Percentiles rank a stretch among this genome's conserved stretches.
Evolutionary conservation across 2,113 vertebrate species (phyloP).

Genomic region (Amblyopsis rosae): DNA sequence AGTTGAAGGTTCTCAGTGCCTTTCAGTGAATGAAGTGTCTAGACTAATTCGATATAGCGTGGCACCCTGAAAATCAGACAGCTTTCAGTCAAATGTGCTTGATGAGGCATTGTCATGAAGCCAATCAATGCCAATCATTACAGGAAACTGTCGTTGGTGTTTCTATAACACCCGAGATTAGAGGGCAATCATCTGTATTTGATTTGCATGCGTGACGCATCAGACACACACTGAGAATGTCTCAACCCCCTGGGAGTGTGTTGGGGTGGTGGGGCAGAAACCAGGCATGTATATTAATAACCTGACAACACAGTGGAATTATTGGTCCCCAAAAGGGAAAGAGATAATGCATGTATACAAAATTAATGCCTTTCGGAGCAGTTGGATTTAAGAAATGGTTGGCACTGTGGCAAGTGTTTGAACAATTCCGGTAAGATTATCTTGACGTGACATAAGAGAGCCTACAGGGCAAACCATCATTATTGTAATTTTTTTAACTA

Average conservation of each 20-base stretch:
- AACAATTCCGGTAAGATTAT: neutral
- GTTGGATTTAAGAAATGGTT: too few species aligned
- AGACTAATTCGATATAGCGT: constrained; percentile 33
- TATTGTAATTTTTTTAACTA: constrained; percentile 24
- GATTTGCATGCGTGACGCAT: constrained; percentile 31
- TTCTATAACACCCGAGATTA: constrained; percentile 28
- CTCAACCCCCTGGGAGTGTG: neutral
- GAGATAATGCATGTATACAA: constrained; percentile 21
- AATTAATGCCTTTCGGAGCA: neutral
- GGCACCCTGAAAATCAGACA: constrained; percentile 27
- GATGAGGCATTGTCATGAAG: constrained; percentile 47
- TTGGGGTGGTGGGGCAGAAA: constrained; percentile 24
- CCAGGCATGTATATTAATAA: constrained; percentile 28
- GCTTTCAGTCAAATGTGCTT: constrained; percentile 38
- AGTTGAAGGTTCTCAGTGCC: constrained; percentile 36
- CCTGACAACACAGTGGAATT: constrained; percentile 10
- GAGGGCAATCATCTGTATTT: constrained; percentile 30
- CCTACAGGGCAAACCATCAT: neutral
- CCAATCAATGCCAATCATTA: constrained; percentile 32
- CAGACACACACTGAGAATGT: constrained; percentile 2
- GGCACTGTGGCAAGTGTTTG: too few species aligned
- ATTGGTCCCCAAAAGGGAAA: neutral
- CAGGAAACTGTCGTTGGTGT: constrained; percentile 34
- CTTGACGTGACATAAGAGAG: constrained; percentile 17
- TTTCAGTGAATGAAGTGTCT: constrained; percentile 36